Evolutionary conservation across 1,140 invertebrate genomes (phyloP), one percentile per base, ranked within the genome.

Genomic region (Augochlora pura): DNA sequence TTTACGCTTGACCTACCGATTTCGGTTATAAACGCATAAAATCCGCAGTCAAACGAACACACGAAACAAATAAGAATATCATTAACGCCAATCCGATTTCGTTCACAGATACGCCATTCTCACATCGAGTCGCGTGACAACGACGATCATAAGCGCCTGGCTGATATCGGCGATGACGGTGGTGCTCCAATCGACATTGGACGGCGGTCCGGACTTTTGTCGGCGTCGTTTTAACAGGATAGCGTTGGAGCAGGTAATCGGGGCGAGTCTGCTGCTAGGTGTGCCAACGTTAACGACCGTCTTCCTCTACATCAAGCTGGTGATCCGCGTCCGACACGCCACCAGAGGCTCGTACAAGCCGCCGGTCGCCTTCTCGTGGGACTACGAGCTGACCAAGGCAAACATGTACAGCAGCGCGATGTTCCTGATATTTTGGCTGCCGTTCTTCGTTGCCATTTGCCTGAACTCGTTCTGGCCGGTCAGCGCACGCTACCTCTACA

Each of bases 361-460:
- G 1, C 94, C 95, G 4, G 90, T 94, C 7, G 93, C 94, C n/a
- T 96, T 95, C 87, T 93, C 93, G 21, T 94, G 94, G 92, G 96
- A 96, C 86, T 94, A 94, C 82, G 94, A 94, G 5, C 91, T 95
- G 0, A 94, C 95, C 77, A 93, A 94, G 78, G 93, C 95, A 25
- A 96, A 96, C 88, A 93, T 95, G 62, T 93, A 91, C 70, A 95
- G 95, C 81, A 96, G 95, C 88, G 64, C 95, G 23, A 82, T 96
- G 57, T 96, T 95, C 88, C 88, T 95, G 2, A 66, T 94, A 0
- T 95, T 95, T 78, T 97, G 96, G 96, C 78, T 95, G n/a, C 96
- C 96, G 0, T 95, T 96, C 73, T 93, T 95, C 0, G 84, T 95
- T 0, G 91, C 95, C 1, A 86, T 93, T 6, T 93, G 93, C 74